Base-by-base conservation (phyloP, 2,888 invertebrate species). In the Mongoloraphidia duomilia region DNA sequence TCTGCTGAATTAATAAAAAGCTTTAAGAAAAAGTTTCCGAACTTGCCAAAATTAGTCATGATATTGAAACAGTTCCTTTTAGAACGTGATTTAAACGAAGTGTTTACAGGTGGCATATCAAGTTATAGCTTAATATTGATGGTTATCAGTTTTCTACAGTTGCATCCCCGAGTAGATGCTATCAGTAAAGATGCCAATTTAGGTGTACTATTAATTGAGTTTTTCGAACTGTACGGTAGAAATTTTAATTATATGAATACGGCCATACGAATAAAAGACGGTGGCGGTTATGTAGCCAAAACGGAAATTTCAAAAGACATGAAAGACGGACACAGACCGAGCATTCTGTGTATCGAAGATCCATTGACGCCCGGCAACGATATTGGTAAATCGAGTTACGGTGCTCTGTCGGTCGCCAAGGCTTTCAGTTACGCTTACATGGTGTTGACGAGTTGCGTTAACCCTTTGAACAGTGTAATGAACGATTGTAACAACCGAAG, bases 81-180 rank as follows among this genome's bases (percentile, higher is more conserved):
- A 57, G 93, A 97, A 74, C 81, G 97, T 63, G 94, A 96, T 75
- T 80, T 98, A 63, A 98, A 98, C 72, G 97, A 98, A 77, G 97
- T 98, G 62, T 99, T 96, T 74, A 96, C 95, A 55, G 96, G 98
- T 55, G 98, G 98, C 67, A 95, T 99, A 69, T 94, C 95, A 59
- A 97, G 96, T 53, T 98, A 99, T 75, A 93, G 95, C 64, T 80
- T 98, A 59, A 96, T 97, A 67, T 82, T 98, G 57, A 92, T 99
- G 88, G 91, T 93, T 66, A 92, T 97, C 70, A 94, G 93, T 75
- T 98, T 97, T 73, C 78, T 98, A 56, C 81, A 92, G 75, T 73
- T 92, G 64, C 94, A 95, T 73, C 91, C 90, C 51, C 75, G 92
- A 55, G 82, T 82, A 54, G 85, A 90, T 65, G 76, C 82, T 46